These are phyloP conservation scores for Atherix ibis DNA, from an alignment of 2,888 invertebrate genomes.

Conservation along the genomic window DNA sequence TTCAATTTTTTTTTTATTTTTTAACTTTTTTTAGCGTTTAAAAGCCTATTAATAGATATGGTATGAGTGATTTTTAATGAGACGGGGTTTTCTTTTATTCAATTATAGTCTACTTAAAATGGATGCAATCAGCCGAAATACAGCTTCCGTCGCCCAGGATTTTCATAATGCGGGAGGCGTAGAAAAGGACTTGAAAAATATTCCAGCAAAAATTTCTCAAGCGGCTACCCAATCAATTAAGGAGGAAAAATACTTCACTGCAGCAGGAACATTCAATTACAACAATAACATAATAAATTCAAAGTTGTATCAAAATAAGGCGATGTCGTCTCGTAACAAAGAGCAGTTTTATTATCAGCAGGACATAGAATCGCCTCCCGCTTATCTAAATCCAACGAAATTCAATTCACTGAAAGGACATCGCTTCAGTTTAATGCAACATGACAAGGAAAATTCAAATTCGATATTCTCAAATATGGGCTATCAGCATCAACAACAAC, in stretches of 20 bases:
- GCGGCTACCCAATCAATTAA: constrained; percentile 3
- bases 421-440: constrained; percentile 10
- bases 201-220: constrained; percentile 1
- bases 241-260: constrained; percentile 4
- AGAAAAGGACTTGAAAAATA: constrained; percentile 10
- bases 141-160: constrained; percentile 39
- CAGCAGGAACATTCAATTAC: constrained; percentile 13
- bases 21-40: constrained; percentile 3
- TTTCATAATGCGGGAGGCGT: constrained; percentile 48
- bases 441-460: constrained; percentile 17
- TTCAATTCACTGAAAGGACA: constrained; percentile 13
- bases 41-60: not conserved
- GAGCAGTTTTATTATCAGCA: constrained; percentile 22
- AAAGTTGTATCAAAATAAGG: constrained; percentile 21
- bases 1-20: not conserved
- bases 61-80: constrained; percentile 4
- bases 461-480: constrained; percentile 29
- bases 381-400: constrained; percentile 17
- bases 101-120: constrained; percentile 31
- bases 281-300: constrained; percentile 13
- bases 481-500: constrained; percentile 29
- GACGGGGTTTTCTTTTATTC: constrained; percentile 7
- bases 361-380: constrained; percentile 34
- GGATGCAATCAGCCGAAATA: constrained; percentile 34
- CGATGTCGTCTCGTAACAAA: constrained; percentile 22